Base-by-base conservation (phyloP, 2,113 vertebrate genomes). In the Propithecus coquereli region DNA sequence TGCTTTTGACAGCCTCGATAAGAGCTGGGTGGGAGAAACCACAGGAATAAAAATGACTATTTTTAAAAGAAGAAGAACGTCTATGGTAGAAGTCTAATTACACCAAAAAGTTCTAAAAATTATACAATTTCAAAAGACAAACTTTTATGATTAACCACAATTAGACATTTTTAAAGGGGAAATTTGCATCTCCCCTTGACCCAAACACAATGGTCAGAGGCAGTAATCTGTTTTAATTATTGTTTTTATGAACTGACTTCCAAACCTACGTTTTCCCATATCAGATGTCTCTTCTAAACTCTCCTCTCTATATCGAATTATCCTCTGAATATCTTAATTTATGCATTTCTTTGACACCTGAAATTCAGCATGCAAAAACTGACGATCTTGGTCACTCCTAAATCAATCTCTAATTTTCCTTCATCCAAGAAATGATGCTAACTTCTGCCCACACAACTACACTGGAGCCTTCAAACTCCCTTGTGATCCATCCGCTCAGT, bases 31-130 rank as follows among this genome's bases (percentile, higher is more conserved):
- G 54, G 80, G 61, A 70, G 52, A 79, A 94, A 87, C 81, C 91
- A 43, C 23, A 68, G 40, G 86, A 17, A 88, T 50, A 80, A 89
- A 97, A 95, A 87, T 66, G 87, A 18, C 90, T 92, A 45, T 90
- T 91, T 77, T 37, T 40, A 37, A 71, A 88, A 82, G 37, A 70
- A 74, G n/a, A 89, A 74, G 73, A 92, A 66, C 30, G n/a, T 87
- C 37, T 79, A 17, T 57, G 43, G 47, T 57, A 87, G 50, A 88
- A 65, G 8, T 30, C 0, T 52, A 52, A 88, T 95, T 76, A 85
- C 96, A 89, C 47, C 40, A 84, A 90, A 83, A 77, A 61, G 17
- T 65, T 66, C 63, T 92, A 52, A 81, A 94, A 92, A 50, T 71
- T 25, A 54, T 22, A 32, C 37, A 59, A 81, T 57, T 82, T 52